These are phyloP conservation scores for Perca fluviatilis DNA, from an alignment of 2,113 vertebrate species.

Conservation along the genomic window DNA sequence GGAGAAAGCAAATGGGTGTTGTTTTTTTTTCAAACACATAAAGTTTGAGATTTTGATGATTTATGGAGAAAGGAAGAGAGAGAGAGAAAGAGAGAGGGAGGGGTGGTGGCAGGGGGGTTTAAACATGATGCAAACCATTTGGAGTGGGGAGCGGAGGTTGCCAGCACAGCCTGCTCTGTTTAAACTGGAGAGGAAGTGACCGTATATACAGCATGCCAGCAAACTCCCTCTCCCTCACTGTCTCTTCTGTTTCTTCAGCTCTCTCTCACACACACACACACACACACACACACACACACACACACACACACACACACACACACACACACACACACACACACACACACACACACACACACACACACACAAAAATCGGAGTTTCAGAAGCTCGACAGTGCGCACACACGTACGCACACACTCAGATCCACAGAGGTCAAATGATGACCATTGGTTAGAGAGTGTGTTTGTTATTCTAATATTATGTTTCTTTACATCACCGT, in stretches of 20 bases:
- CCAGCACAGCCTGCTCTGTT: constrained; percentile 99
- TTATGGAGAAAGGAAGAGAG: constrained; percentile 87
- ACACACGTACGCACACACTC: constrained; percentile 60
- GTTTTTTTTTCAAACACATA: constrained; percentile 81
- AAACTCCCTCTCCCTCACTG: constrained; percentile 84
- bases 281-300: constrained; percentile 18
- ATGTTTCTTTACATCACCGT: constrained; percentile 87
- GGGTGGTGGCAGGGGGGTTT: constrained; percentile 89
- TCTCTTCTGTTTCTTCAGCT: constrained; percentile 55
- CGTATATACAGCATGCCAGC: constrained; percentile 99
- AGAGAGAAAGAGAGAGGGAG: constrained; percentile 59
- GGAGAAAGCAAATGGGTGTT: constrained; percentile 64
- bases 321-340: constrained; percentile 21
- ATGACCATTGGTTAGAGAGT: constrained; percentile 85
- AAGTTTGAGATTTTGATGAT: constrained; percentile 87
- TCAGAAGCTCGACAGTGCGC: constrained; percentile 55
- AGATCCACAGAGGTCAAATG: constrained; percentile 86
- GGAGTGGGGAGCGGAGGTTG: constrained; percentile 93
- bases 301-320: constrained; percentile 36
- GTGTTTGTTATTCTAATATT: constrained; percentile 88
- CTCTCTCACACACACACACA: not conserved
- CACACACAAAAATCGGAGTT: constrained; percentile 37
- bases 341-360: constrained; percentile 21
- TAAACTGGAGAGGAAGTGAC: constrained; percentile 99
- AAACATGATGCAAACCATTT: constrained; percentile 99